Evolutionary conservation across 2,888 invertebrate species (phyloP).

Genomic region (Apotomis betuletana): DNA sequence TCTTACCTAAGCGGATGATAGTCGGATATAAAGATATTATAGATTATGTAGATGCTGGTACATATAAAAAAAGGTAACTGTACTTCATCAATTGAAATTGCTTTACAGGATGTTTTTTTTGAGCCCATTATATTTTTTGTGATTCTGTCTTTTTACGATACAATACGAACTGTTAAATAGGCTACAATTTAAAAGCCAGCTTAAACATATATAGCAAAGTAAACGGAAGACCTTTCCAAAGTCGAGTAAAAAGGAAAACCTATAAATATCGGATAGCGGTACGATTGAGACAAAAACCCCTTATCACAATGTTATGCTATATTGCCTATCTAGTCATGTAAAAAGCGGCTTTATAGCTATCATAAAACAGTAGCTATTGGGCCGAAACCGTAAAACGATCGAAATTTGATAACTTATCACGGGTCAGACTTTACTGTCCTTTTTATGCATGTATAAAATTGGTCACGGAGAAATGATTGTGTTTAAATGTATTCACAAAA

Average conservation of each 20-base stretch:
- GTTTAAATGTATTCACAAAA: not conserved
- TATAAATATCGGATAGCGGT: slow-evolving; percentile 21
- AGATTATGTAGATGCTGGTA: too few relatives aligned
- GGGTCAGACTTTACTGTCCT: slow-evolving; percentile 1
- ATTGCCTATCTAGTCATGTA: not conserved
- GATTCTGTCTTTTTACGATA: too few relatives aligned
- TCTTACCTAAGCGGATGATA: too few relatives aligned
- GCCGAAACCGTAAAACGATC: slow-evolving; percentile 5
- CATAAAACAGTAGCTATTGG: slow-evolving; percentile 15
- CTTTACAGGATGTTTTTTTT: too few relatives aligned
- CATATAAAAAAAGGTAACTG: too few relatives aligned
- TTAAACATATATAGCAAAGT: not conserved
- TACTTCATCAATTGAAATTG: too few relatives aligned
- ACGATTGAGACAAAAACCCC: slow-evolving; percentile 5
- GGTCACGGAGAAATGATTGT: slow-evolving; percentile 6
- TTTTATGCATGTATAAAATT: slow-evolving; percentile 13
- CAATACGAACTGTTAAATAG: too few relatives aligned
- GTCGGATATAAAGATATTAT: too few relatives aligned
- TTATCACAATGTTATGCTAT: slow-evolving; percentile 10
- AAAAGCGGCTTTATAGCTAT: slow-evolving; percentile 17
- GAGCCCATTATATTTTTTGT: too few relatives aligned
- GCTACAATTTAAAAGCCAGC: too few relatives aligned
- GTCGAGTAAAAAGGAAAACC: not conserved
- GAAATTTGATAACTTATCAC: slow-evolving; percentile 20
- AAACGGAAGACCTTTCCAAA: not conserved